Evolutionary conservation across 2,113 vertebrate species (phyloP).

Genomic region (Struthio camelus): DNA sequence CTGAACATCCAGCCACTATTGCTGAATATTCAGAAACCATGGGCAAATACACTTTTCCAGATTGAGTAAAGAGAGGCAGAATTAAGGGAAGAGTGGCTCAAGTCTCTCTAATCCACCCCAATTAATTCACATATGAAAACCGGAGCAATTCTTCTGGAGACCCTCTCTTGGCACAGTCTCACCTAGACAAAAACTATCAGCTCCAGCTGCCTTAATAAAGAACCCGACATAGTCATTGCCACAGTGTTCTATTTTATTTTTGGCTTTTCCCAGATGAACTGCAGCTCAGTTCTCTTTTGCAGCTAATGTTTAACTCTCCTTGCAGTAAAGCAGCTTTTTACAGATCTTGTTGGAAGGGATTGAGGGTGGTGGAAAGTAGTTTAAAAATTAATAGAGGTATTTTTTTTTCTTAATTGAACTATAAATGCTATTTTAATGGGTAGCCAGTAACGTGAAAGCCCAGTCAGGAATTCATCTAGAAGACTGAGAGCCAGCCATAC

Average conservation of each 20-base stretch:
- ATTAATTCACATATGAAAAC: not conserved
- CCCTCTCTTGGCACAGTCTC: not conserved
- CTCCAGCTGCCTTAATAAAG: not conserved
- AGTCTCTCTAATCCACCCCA: not conserved
- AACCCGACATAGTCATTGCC: not conserved
- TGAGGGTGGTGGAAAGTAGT: not conserved
- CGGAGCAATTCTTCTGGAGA: not conserved
- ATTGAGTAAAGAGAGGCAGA: not conserved
- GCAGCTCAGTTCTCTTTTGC: not conserved
- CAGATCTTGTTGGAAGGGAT: not conserved
- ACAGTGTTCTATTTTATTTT: not conserved
- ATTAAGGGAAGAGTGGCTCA: not conserved
- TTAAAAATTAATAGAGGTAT: not conserved
- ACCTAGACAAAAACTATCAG: not conserved
- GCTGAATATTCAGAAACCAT: not conserved
- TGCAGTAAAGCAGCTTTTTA: not conserved
- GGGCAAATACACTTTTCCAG: rapidly evolving
- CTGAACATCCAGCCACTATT: not conserved
- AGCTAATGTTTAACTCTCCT: not conserved
- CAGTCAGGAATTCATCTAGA: not conserved
- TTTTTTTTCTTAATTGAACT: not conserved
- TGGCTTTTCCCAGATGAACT: not conserved
- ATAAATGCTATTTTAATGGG: not conserved
- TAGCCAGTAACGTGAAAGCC: not conserved
- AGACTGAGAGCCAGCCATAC: not conserved